Base-by-base conservation (phyloP, 1,140 invertebrate species). In the Papilio machaon region DNA sequence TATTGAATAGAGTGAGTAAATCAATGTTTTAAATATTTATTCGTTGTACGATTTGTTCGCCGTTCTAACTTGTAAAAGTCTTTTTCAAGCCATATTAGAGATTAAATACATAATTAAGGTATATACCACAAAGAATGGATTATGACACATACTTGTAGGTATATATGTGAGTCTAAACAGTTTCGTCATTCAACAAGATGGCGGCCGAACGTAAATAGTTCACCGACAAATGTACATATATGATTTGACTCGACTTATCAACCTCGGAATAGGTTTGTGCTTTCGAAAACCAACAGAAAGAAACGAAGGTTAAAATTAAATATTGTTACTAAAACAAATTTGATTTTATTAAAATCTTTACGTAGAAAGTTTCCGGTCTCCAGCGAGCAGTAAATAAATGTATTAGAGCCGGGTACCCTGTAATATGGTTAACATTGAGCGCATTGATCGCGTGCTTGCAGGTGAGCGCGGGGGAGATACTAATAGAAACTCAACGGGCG, bases 391-490 rank as follows among this genome's bases (percentile, higher is more conserved):
- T 46, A 2, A 15, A 19, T n/a, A 46, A 10, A 74, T 74, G 6
- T 17, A 17, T 74, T 46, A 0, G 4, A 64, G 46, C 77, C 54
- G 76, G 58, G 52, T 35, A 77, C 52, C 17, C 19, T 79, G 5
- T 79, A 67, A 79, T 82, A 85, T 87, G 83, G 83, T 88, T 91
- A 89, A 91, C 87, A 92, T 86, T 91, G 88, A 93, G 91, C 89
- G 90, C 88, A 91, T 90, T 94, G 88, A 91, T 93, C 89, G 90
- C 92, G 89, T 94, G 90, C 93, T 94, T 90, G 88, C 92, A 94
- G 93, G 92, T 94, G 88, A 93, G 87, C 90, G 91, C 91, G 84
- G 90, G 91, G 91, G 93, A 93, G 90, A 93, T 93, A 90, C 90
- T 94, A 81, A 89, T 94, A 91, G 91, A 94, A 91, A 91, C 89